Conservation (phyloP, 2,888 invertebrate genomes). For the Bibio marci region DNA sequence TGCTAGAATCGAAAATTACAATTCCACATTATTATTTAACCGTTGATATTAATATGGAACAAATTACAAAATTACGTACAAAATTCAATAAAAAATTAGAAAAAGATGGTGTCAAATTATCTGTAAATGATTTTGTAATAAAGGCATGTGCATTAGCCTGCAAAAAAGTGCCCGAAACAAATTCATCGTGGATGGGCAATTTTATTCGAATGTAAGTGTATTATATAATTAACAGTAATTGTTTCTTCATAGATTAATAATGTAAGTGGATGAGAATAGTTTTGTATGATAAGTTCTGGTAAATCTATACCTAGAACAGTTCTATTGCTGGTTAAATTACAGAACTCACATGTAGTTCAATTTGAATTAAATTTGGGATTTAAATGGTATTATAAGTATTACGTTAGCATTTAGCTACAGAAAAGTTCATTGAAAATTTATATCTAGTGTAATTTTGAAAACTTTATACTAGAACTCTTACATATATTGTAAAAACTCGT, state of each 20-base stretch:
- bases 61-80: slow-evolving; percentile 47
- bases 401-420: no score
- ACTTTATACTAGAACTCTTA: no score
- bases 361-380: no score
- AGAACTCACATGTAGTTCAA: no score
- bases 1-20: slow-evolving; percentile 74
- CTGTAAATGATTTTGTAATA: slow-evolving; percentile 90
- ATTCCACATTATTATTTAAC: slow-evolving; percentile 96
- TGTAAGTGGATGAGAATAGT: no score
- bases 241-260: background rate
- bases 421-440: no score
- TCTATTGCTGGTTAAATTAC: no score
- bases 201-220: slow-evolving; percentile 76
- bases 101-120: slow-evolving; percentile 69
- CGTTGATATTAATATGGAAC: slow-evolving; percentile 68
- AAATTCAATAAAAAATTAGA: slow-evolving; percentile 63
- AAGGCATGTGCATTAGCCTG: slow-evolving; percentile 85
- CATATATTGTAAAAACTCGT: no score
- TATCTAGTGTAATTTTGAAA: no score
- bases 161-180: slow-evolving; percentile 79
- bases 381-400: no score
- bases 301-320: no score
- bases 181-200: slow-evolving; percentile 89
- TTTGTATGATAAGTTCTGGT: no score
- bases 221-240: background rate